Evolutionary conservation across 2,888 invertebrate species (phyloP).

Genomic region (Xestia sexstrigata): DNA sequence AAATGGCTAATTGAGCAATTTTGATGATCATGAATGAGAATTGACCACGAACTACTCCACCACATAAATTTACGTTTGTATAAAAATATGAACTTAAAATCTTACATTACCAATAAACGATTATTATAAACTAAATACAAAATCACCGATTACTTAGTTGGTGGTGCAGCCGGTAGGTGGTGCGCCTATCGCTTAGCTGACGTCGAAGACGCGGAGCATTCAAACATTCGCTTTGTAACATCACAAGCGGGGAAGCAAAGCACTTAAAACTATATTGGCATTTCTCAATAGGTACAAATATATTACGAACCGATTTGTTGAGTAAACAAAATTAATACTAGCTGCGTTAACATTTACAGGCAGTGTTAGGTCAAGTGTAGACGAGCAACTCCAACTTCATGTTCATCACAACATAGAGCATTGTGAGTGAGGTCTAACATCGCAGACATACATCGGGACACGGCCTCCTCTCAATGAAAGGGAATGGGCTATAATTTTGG

Average conservation of each 20-base stretch:
- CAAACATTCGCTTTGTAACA: conserved; percentile 60
- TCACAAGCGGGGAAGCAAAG: conserved; percentile 67
- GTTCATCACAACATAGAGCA: conserved; percentile 43
- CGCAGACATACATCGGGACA: neutral
- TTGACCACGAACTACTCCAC: conserved; percentile 55
- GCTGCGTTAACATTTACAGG: conserved; percentile 54
- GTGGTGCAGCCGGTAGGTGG: conserved; percentile 46
- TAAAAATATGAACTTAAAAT: conserved; percentile 63
- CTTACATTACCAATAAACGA: conserved; percentile 61
- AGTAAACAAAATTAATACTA: conserved; percentile 53
- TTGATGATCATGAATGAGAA: conserved; percentile 60
- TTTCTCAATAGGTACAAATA: conserved; percentile 64
- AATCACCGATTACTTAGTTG: conserved; percentile 53
- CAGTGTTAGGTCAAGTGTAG: conserved; percentile 47
- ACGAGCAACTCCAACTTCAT: conserved; percentile 19
- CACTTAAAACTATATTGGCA: conserved; percentile 71
- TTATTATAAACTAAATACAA: conserved; percentile 52
- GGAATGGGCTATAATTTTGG: no score
- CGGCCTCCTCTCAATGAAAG: no score
- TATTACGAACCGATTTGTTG: conserved; percentile 50
- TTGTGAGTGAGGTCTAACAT: neutral
- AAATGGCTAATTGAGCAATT: conserved; percentile 67
- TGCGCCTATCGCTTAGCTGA: conserved; percentile 50
- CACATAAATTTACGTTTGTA: conserved; percentile 51
- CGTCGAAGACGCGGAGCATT: conserved; percentile 52